phyloP scores from a whole-genome alignment of 2,113 vertebrate genomes.

The Synodontis membranacea region DNA sequence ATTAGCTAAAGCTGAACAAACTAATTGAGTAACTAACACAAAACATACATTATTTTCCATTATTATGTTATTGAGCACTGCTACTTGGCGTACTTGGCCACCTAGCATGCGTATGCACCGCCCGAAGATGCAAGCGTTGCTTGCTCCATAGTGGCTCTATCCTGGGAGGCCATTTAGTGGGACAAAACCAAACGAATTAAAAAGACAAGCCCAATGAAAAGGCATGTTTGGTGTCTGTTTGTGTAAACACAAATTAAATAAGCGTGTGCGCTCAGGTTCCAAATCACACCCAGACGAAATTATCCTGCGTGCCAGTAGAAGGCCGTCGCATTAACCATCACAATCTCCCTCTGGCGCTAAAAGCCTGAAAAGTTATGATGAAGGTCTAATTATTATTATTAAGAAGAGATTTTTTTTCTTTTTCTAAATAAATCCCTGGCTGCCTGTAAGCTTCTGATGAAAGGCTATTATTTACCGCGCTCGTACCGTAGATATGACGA shows the following conservation, averaged over 20 bases:
- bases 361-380: constrained; percentile 34
- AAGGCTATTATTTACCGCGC: constrained; percentile 38
- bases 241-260: no score
- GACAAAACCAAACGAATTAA: not conserved
- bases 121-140: not conserved
- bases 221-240: not conserved
- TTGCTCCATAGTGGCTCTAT: not conserved
- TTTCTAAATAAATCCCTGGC: constrained; percentile 36
- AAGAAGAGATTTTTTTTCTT: not conserved
- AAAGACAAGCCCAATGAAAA: not conserved
- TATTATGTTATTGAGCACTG: no score
- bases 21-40: no score
- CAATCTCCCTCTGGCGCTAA: constrained; percentile 32
- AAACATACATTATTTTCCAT: no score
- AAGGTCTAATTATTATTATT: constrained; percentile 43
- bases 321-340: constrained; percentile 25
- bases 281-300: not conserved
- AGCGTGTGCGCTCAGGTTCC: not conserved
- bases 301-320: not conserved
- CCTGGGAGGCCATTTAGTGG: not conserved
- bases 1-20: not conserved
- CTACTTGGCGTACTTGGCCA: not conserved
- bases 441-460: constrained; percentile 38
- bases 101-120: not conserved
- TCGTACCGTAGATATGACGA: constrained; percentile 39